Base-by-base conservation (phyloP, 2,113 vertebrate species). In the Micronycteris hirsuta region DNA sequence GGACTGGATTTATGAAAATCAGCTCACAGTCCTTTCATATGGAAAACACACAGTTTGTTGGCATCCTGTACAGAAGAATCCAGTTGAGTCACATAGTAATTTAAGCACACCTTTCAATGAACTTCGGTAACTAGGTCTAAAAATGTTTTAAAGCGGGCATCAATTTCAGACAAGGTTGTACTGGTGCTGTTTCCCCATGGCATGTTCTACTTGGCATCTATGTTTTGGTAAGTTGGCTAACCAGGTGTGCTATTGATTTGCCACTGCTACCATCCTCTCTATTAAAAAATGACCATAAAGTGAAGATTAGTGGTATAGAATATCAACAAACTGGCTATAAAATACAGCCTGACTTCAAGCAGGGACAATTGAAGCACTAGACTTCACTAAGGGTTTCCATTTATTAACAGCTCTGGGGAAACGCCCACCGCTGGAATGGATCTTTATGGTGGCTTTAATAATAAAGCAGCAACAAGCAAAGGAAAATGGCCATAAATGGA, bases 401-500 rank as follows among this genome's bases (percentile, higher is more conserved):
- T 96, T 90, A 96, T 97, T 97, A 98, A 96, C 96, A 98, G 93
- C 97, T 80, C 89, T 54, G 92, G 85, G 86, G 96, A 86, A 76
- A 94, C 0, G 73, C 41, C 87, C 14, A 47, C 91, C 96, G 93
- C 86, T 41, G 10, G 82, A 78, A 94, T 86, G 85, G 96, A 71
- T 94, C 95, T 96, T 91, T 96, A 94, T 89, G 95, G 86, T 88
- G 58, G 58, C 83, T 97, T 96, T 97, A 96, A 98, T 98, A 98
- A 98, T 86, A 96, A 98, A 97, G 97, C 86, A 97, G 96, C 95
- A 96, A 96, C 58, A 97, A 98, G 91, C 10, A 49, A 89, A 81
- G 93, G 96, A 96, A 98, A 98, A 97, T 96, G 94, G 94, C 94
- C 56, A 94, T 74, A 98, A 98, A 98, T 97, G 87, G 96, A 96